These are phyloP conservation scores for Apostichopus leukothele DNA, from an alignment of 53 echinoderm and acorn worm species.

Conservation along the genomic window DNA sequence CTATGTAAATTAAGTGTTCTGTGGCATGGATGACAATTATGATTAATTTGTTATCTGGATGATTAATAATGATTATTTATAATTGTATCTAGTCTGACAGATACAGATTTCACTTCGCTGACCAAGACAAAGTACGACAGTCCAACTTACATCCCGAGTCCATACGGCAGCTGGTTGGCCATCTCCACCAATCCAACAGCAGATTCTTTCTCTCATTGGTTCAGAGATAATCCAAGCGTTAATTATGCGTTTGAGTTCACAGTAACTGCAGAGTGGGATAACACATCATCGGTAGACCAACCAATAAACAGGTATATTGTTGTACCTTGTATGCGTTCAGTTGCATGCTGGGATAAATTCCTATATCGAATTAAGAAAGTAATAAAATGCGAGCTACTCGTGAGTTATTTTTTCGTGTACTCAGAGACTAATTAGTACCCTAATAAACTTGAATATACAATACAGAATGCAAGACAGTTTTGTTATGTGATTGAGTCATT, in stretches of 20 bases:
- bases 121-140: slow-evolving; percentile 62
- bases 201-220: slow-evolving; percentile 87
- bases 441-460: too few relatives aligned
- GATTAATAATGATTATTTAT: too few relatives aligned
- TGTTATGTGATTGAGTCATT: too few relatives aligned
- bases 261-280: slow-evolving; percentile 73
- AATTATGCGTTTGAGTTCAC: slow-evolving; percentile 67
- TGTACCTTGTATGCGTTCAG: too few relatives aligned
- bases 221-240: slow-evolving; percentile 60
- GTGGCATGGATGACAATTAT: neutral
- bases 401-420: too few relatives aligned
- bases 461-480: too few relatives aligned
- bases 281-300: slow-evolving; percentile 63
- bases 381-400: too few relatives aligned
- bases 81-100: slow-evolving; percentile 51
- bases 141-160: slow-evolving; percentile 80
- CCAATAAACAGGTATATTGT: slow-evolving; percentile 59
- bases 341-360: too few relatives aligned
- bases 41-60: neutral
- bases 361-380: too few relatives aligned
- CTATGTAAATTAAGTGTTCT: too few relatives aligned
- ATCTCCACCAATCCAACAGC: slow-evolving; percentile 68
- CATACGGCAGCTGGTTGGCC: slow-evolving; percentile 79
- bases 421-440: too few relatives aligned
- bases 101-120: slow-evolving; percentile 68